Evolutionary conservation across 1,140 invertebrate genomes (phyloP).

Genomic region (Danaus plexippus): DNA sequence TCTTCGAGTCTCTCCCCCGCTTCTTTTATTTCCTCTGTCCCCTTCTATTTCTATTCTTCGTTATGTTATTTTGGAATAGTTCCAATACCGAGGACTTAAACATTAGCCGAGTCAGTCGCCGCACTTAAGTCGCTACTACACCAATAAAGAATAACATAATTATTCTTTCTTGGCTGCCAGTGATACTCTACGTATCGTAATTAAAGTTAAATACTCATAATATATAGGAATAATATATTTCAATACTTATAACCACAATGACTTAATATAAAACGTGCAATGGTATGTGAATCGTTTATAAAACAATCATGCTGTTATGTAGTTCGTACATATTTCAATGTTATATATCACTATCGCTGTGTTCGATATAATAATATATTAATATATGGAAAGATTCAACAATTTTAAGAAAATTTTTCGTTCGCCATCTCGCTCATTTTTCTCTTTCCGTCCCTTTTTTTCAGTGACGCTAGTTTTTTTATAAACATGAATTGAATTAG

Average conservation of each 20-base stretch:
- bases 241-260: too few species aligned
- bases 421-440: slow-evolving; percentile 48
- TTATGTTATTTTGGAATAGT: too few species aligned
- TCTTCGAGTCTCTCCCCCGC: too few species aligned
- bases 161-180: slow-evolving; percentile 1
- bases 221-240: too few species aligned
- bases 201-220: too few species aligned
- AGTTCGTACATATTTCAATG: slow-evolving; percentile 24
- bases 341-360: slow-evolving; percentile 46
- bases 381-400: slow-evolving; percentile 14
- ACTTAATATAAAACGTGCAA: too few species aligned
- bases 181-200: neutral
- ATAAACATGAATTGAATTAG: too few species aligned
- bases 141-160: slow-evolving; percentile 8
- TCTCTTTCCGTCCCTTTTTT: slow-evolving; percentile 51
- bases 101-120: neutral
- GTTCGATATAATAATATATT: slow-evolving; percentile 31
- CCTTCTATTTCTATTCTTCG: too few species aligned
- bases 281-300: neutral
- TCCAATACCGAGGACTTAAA: neutral
- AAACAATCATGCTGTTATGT: slow-evolving; percentile 25
- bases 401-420: slow-evolving; percentile 19
- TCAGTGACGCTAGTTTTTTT: slow-evolving; percentile 17
- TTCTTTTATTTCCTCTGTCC: too few species aligned
- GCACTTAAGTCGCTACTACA: slow-evolving; percentile 7